Evolutionary conservation across 1,140 invertebrate species (phyloP), one percentile per base, ranked within the genome.

Genomic region (Diachasma alloeum): DNA sequence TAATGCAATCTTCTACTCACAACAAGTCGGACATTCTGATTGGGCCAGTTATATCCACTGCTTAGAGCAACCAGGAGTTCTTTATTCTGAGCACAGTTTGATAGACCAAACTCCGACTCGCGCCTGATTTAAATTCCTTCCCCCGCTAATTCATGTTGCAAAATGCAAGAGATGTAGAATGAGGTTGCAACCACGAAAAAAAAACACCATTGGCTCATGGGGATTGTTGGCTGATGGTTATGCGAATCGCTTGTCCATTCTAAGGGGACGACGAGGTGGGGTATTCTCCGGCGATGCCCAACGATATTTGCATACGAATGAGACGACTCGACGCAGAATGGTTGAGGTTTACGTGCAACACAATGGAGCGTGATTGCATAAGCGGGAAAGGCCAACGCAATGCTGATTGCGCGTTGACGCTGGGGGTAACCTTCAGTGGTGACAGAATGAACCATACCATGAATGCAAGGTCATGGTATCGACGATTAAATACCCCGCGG

Each of bases 311-410:
- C 80, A 85, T 85, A 79, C 81, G 83, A 85, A 84, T 83, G 79
- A 84, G 80, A 77, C 82, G 79, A 78, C 82, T 80, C 76, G 78
- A 83, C 77, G 73, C 70, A 75, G 68, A 76, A 56, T 17, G 56
- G 63, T 73, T 53, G 26, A 69, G 63, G 70, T 68, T 77, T 73
- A 77, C 26, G 68, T 24, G 39, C 36, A 42, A 48, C 78, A 84
- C 83, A 84, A 84, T 84, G 79, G 80, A 68, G 74, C 63, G 70
- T 84, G 83, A 84, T 84, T 84, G 83, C 82, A 83, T 81, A 81
- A 72, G 74, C 2, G 63, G 66, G 66, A 19, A 17, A 19, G 66
- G 5, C 31, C 36, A 83, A 83, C 79, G 80, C 70, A 79, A 77
- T 81, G 78, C 76, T 83, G 82, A 84, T 83, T 83, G 80, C 80